These are phyloP conservation scores for Hirtodrosophila confusa DNA, from an alignment of 2,888 invertebrate species.

Conservation along the genomic window DNA sequence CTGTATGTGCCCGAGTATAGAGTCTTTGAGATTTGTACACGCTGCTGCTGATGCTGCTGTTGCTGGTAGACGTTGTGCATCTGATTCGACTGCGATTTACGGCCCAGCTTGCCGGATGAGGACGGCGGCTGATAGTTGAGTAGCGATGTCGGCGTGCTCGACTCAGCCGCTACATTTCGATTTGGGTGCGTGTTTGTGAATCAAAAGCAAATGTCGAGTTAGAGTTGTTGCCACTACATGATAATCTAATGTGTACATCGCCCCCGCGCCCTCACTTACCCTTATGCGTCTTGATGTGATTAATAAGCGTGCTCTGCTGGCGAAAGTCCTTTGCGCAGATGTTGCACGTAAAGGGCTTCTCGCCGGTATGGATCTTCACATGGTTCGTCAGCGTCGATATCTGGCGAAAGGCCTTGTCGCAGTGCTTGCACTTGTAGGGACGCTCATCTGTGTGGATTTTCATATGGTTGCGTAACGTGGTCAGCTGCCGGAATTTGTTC, in stretches of 20 bases:
- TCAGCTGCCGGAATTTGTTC: slow-evolving; percentile 81
- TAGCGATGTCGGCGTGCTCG: slow-evolving; percentile 79
- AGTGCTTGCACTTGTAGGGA: slow-evolving; percentile 82
- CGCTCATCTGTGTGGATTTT: slow-evolving; percentile 82
- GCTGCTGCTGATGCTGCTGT: slow-evolving; percentile 73
- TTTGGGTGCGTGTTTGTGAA: slow-evolving; percentile 13
- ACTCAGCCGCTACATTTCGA: slow-evolving; percentile 65
- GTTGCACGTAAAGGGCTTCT: slow-evolving; percentile 82
- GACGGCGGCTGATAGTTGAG: slow-evolving; percentile 79
- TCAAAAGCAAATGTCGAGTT: slow-evolving; percentile 27
- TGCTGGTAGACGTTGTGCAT: slow-evolving; percentile 75
- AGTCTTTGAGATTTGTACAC: slow-evolving; percentile 81
- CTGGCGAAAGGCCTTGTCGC: slow-evolving; percentile 82
- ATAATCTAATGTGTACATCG: neutral
- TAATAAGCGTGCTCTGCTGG: slow-evolving; percentile 81
- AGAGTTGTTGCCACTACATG: slow-evolving; percentile 13
- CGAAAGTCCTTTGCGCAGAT: slow-evolving; percentile 82
- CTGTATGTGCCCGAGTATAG: slow-evolving; percentile 81
- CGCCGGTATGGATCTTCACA: slow-evolving; percentile 81
- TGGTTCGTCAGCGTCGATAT: slow-evolving; percentile 82
- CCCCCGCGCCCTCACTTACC: slow-evolving; percentile 64
- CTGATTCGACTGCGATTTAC: slow-evolving; percentile 69
- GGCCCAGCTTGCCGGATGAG: slow-evolving; percentile 57
- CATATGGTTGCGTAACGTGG: slow-evolving; percentile 82
- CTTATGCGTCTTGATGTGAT: slow-evolving; percentile 82